Conservation (phyloP, 2,797 vertebrate genomes). For the Paratrypauchen microcephalus region DNA sequence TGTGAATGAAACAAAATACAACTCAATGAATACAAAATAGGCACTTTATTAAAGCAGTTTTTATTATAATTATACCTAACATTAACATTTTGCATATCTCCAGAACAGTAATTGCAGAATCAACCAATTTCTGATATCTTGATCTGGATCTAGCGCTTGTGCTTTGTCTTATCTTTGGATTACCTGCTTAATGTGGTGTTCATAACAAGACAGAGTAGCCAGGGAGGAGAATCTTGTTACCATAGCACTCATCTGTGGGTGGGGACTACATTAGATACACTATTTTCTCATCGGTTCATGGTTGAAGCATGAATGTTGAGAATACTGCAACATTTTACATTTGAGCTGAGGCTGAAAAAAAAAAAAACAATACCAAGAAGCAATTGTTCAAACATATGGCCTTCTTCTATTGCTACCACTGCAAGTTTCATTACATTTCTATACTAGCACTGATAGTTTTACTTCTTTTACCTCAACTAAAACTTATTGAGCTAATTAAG, state of each 20-base stretch:
- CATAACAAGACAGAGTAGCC: neutral
- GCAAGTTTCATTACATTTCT: no score
- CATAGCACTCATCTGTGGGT: constrained; percentile 3
- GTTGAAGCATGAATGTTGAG: neutral
- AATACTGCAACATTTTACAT: neutral
- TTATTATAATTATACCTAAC: no score
- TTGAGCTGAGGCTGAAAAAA: neutral
- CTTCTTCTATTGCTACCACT: neutral
- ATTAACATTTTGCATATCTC: neutral
- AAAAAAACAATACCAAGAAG: neutral
- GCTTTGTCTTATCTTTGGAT: neutral
- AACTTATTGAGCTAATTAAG: no score
- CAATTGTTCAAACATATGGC: neutral
- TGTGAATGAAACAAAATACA: no score
- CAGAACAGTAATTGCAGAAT: neutral
- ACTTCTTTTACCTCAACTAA: no score
- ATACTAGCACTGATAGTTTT: no score
- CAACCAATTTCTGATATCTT: neutral
- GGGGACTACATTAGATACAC: neutral
- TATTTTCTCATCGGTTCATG: constrained; percentile 27
- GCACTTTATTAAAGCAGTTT: no score
- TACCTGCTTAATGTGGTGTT: neutral
- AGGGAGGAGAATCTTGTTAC: constrained; percentile 4
- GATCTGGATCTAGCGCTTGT: neutral
- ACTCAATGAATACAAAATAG: no score